A percentile compares a stretch with the other conserved stretches of the same genome.
These are phyloP conservation scores for Drosophila nebulosa DNA, from an alignment of 1,140 invertebrate genomes.

Conservation along the genomic window DNA sequence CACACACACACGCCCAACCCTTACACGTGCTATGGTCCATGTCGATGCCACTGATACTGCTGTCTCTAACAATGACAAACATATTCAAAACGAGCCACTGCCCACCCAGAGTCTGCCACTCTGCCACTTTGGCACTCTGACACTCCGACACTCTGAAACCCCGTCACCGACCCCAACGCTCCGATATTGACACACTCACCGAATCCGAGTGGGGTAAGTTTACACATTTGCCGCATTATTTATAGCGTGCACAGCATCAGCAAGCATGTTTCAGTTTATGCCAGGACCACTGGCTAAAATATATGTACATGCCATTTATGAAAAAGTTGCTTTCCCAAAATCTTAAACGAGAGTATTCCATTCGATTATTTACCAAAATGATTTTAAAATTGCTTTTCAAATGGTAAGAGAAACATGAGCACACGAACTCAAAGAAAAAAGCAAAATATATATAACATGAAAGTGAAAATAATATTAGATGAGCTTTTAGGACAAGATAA, in stretches of 20 bases:
- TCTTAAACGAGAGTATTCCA: not conserved
- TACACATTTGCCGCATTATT: conserved; percentile 71
- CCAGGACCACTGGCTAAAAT: conserved; percentile 15
- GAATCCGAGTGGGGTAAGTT: conserved; percentile 50
- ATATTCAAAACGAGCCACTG: conserved; percentile 53
- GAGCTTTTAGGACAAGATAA: not conserved
- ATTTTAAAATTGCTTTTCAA: not conserved
- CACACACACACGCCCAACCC: not conserved
- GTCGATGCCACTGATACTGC: conserved; percentile 35
- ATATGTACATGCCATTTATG: not conserved
- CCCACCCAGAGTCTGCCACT: conserved; percentile 12
- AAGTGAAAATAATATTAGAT: not conserved
- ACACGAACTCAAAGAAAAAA: not conserved
- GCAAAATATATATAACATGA: not conserved
- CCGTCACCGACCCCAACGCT: not conserved
- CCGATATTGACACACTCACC: conserved; percentile 7
- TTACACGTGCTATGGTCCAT: conserved; percentile 55
- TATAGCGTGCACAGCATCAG: conserved; percentile 51
- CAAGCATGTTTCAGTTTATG: conserved; percentile 24
- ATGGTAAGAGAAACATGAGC: not conserved
- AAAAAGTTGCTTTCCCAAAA: not conserved
- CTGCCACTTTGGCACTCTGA: not conserved
- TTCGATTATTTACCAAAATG: not conserved
- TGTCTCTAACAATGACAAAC: conserved; percentile 68
- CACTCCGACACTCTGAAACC: not conserved